Conservation (phyloP, 2,888 invertebrate genomes). For the Hyppa rectilinea region DNA sequence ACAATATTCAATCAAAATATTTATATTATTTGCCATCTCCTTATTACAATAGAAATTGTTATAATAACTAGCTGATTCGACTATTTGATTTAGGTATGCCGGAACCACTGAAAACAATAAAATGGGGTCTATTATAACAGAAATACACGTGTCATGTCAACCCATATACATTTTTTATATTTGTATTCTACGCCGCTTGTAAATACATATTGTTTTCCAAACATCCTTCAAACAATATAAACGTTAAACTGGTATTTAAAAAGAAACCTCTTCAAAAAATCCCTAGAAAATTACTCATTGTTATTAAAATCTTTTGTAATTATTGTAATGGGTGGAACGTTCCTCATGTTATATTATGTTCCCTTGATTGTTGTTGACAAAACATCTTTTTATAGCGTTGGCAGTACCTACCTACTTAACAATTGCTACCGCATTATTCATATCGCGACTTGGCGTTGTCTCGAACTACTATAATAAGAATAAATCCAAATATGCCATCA, state of each 20-base stretch:
- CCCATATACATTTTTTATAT: constrained; percentile 12
- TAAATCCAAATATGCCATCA: constrained; percentile 50
- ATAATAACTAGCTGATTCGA: constrained; percentile 11
- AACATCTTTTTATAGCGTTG: constrained; percentile 64
- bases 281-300: constrained; percentile 30
- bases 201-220: constrained; percentile 36
- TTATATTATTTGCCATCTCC: constrained; percentile 28
- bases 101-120: constrained; percentile 15
- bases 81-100: constrained; percentile 17
- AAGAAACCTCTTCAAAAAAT: constrained; percentile 20
- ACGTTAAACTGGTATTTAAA: constrained; percentile 25
- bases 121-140: neutral
- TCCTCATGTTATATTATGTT: constrained; percentile 25
- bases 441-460: constrained; percentile 64
- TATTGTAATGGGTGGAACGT: constrained; percentile 19
- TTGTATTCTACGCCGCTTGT: constrained; percentile 6
- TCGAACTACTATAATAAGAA: constrained; percentile 61
- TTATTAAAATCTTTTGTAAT: constrained; percentile 49
- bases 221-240: constrained; percentile 27
- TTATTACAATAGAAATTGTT: constrained; percentile 13
- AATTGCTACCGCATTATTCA: constrained; percentile 65
- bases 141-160: constrained; percentile 1
- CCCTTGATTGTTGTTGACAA: constrained; percentile 51
- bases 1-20: constrained; percentile 61
- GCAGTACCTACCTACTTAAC: constrained; percentile 63